phyloP scores from a whole-genome alignment of 2,888 invertebrate genomes.

The Lathronympha strigana region DNA sequence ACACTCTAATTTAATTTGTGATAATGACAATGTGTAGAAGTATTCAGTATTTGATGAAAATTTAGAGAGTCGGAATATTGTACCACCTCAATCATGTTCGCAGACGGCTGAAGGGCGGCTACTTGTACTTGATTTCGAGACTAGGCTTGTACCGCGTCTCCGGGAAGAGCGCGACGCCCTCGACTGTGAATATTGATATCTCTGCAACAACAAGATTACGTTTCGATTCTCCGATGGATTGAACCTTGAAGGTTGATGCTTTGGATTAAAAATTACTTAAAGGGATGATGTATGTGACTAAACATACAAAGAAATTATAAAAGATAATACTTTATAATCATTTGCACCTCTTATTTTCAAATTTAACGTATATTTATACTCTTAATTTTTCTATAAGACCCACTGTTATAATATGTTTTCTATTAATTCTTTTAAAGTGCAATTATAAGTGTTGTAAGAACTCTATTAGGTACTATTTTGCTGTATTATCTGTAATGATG shows the following conservation, averaged over 20 bases:
- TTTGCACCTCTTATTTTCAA: background rate
- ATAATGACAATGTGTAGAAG: background rate
- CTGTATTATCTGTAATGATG: too few species aligned
- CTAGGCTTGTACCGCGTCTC: slow-evolving; percentile 22
- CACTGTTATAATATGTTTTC: too few species aligned
- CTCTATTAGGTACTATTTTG: too few species aligned
- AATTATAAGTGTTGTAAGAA: too few species aligned
- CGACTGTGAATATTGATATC: slow-evolving; percentile 15
- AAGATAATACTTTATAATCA: background rate
- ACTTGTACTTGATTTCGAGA: slow-evolving; percentile 17
- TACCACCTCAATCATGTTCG: slow-evolving; percentile 8
- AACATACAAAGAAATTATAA: background rate
- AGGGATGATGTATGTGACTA: background rate
- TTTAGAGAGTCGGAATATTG: background rate
- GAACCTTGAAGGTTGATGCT: background rate
- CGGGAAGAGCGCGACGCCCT: slow-evolving; percentile 11
- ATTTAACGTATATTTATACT: too few species aligned
- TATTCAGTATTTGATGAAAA: background rate
- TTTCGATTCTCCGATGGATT: background rate
- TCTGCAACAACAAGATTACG: slow-evolving; percentile 22
- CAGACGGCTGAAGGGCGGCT: background rate
- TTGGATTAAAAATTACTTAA: too few species aligned
- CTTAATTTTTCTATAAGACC: too few species aligned
- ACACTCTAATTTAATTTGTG: too few species aligned
- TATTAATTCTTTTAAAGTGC: too few species aligned